Conservation (phyloP, 1,140 invertebrate genomes). For the Drosophila fuyamai region DNA sequence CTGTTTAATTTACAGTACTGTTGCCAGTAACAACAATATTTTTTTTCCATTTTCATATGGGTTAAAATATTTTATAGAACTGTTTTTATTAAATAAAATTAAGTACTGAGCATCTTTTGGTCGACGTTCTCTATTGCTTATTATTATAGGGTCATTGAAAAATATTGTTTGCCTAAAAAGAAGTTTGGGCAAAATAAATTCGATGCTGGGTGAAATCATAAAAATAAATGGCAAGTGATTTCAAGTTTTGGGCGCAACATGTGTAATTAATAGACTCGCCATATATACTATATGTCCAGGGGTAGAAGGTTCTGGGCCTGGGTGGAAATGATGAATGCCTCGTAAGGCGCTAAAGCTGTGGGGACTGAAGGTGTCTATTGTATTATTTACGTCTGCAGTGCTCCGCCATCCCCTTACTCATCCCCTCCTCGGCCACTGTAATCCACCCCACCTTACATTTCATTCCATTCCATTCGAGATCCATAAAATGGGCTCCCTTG, state of each 20-base stretch:
- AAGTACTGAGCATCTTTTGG: background rate
- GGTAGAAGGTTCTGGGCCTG: background rate
- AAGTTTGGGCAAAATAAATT: constrained; percentile 49
- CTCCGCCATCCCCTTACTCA: constrained; percentile 8
- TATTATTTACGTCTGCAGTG: constrained; percentile 70
- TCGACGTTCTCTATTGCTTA: constrained; percentile 19
- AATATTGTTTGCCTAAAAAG: constrained; percentile 46
- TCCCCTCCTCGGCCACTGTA: background rate
- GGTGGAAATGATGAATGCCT: constrained; percentile 55
- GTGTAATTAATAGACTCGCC: constrained; percentile 77
- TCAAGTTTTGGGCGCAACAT: constrained; percentile 69
- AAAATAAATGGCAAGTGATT: constrained; percentile 77
- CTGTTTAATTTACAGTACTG: too few species aligned
- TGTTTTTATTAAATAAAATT: background rate
- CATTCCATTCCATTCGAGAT: constrained; percentile 24
- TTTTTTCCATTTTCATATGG: too few species aligned
- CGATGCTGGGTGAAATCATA: constrained; percentile 38
- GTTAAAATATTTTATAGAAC: too few species aligned
- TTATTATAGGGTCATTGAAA: constrained; percentile 53
- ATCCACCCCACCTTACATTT: constrained; percentile 1
- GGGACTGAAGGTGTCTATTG: constrained; percentile 71
- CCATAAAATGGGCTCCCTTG: constrained; percentile 49
- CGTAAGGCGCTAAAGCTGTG: constrained; percentile 55
- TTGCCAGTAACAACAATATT: too few species aligned
- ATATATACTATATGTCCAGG: background rate